phyloP scores from a whole-genome alignment of 2,888 invertebrate genomes.

The Aleiodes alternator region DNA sequence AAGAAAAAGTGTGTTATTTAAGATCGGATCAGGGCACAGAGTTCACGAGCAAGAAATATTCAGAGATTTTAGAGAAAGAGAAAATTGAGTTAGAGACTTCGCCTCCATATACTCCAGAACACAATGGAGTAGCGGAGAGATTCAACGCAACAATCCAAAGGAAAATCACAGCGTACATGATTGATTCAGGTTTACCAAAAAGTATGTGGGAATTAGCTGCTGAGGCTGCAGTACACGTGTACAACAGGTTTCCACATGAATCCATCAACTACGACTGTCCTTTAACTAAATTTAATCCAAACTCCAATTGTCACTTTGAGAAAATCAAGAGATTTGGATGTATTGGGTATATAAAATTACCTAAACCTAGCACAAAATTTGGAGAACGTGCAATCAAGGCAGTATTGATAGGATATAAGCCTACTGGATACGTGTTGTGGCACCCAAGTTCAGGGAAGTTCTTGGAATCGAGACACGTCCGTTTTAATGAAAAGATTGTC shows the following conservation, averaged over 20 bases:
- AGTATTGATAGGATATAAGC: conserved; percentile 47
- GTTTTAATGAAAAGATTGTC: conserved; percentile 50
- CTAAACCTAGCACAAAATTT: conserved; percentile 48
- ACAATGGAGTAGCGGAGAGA: too few relatives aligned
- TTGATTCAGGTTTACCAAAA: too few relatives aligned
- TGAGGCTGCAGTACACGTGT: too few relatives aligned
- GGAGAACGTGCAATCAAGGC: conserved; percentile 28
- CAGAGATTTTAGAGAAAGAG: conserved; percentile 45
- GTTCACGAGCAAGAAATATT: conserved; percentile 47
- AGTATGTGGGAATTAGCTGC: too few relatives aligned
- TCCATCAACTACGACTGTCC: conserved; percentile 46
- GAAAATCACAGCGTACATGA: too few relatives aligned
- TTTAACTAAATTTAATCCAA: conserved; percentile 44
- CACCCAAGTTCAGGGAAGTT: conserved; percentile 51
- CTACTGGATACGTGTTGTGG: conserved; percentile 42
- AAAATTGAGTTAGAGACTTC: conserved; percentile 32
- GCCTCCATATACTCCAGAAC: too few relatives aligned
- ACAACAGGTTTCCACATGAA: conserved; percentile 33
- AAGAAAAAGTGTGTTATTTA: conserved; percentile 51
- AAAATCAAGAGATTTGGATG: conserved; percentile 50
- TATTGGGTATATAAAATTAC: conserved; percentile 52
- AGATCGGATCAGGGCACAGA: conserved; percentile 52
- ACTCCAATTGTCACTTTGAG: conserved; percentile 47
- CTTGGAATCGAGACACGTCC: conserved; percentile 47
- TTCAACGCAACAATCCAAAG: too few relatives aligned